phyloP scores from a whole-genome alignment of 2,797 vertebrate species.

The Semaprochilodus insignis region DNA sequence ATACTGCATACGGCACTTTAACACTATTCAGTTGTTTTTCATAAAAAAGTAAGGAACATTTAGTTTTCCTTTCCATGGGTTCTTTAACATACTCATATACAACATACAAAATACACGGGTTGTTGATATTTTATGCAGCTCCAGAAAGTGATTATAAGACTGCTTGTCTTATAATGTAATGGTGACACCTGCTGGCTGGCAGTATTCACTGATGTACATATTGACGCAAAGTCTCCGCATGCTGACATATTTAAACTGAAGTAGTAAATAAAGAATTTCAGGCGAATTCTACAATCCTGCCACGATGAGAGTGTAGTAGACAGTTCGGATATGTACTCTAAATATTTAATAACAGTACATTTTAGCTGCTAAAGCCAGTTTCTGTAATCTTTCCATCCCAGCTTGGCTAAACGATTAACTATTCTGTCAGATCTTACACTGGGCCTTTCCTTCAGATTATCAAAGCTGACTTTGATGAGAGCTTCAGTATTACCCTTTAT shows the following conservation, averaged over 20 bases:
- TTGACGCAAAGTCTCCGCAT: not conserved
- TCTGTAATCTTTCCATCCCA: not conserved
- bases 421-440: not conserved
- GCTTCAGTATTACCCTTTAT: not conserved
- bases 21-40: no score
- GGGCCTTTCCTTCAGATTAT: not conserved
- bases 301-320: not conserved
- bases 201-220: not conserved
- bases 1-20: no score
- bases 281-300: not conserved
- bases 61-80: no score
- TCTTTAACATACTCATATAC: no score
- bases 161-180: constrained; percentile 3
- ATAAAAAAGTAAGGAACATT: no score
- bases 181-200: constrained; percentile 47
- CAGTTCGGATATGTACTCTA: not conserved
- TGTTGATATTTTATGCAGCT: no score
- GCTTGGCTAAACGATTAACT: constrained; percentile 16
- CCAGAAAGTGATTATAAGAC: no score
- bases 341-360: not conserved
- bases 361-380: constrained; percentile 15
- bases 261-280: not conserved
- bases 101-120: no score
- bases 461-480: constrained; percentile 17
- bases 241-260: not conserved